Base-by-base conservation (phyloP, 2,113 vertebrate species). In the Morone chrysops region DNA sequence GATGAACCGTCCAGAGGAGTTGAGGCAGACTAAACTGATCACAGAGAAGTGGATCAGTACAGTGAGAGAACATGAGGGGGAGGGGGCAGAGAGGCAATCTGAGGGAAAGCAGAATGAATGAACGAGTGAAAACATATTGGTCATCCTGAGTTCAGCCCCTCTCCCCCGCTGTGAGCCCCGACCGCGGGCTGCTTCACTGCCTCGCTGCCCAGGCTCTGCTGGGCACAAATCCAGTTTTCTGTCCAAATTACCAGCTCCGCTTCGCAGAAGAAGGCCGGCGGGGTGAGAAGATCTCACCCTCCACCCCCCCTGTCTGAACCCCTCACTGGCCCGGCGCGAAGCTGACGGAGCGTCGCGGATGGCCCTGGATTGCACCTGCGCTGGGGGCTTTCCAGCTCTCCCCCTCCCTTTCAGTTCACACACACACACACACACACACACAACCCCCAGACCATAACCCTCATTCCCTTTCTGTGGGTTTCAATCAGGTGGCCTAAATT, bases 331-430 rank as follows among this genome's bases (percentile, higher is more conserved):
- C 89, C 47, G 45, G 81, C 78, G 70, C 66, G 62, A 71, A 94
- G 93, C 90, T 88, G 92, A 88, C 84, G 51, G 92, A 93, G 90
- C 94, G 90, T 89, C 92, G 67, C 93, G 89, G 93, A 93, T 94
- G 93, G 90, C 92, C 93, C 90, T 67, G 72, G 89, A 70, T 84
- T 94, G 94, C 93, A 93, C 93, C 90, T 93, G 90, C 83, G 51
- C 70, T 8, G 60, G 83, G 90, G 83, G 84, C 77, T 90, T 88
- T 90, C 85, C 85, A 90, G 57, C 77, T 50, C 80, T 25, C 25
- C 75, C 53, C 47, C 63, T n/a, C 63, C 47, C 53, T 56, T 62
- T 57, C 25, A 43, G 25, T 84, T 86, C 75, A 57, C 54, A 57
- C 45, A 45, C 43, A 45, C 45, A 47, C 45, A 47, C 45, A 13